Conservation (phyloP, 2,113 vertebrate genomes). For the Myrmecophaga tridactyla region DNA sequence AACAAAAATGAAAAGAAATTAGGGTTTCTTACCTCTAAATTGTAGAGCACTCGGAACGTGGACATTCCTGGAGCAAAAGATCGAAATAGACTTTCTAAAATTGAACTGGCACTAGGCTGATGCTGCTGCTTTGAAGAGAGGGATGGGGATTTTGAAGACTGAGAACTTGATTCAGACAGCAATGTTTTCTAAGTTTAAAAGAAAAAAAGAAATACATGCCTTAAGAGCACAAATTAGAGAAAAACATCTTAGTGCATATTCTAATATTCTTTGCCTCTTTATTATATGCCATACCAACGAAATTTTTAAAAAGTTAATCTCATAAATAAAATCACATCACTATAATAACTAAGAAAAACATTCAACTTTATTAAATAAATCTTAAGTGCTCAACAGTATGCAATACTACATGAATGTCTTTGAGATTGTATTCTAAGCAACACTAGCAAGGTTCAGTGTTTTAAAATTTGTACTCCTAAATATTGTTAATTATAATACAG, state of each 20-base stretch:
- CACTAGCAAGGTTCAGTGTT: neutral
- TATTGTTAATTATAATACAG: neutral
- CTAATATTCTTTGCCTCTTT: neutral
- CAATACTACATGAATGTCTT: neutral
- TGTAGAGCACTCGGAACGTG: constrained; percentile 98
- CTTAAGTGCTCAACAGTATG: neutral
- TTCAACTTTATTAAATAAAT: neutral
- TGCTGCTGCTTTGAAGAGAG: constrained; percentile 96
- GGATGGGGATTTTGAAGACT: constrained; percentile 97
- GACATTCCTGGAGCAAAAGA: constrained; percentile 99
- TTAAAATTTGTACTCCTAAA: neutral
- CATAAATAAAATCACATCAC: neutral
- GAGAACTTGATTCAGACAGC: constrained; percentile 90
- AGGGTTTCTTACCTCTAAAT: constrained; percentile 91
- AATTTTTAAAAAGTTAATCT: neutral
- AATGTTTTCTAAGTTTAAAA: constrained; percentile 90
- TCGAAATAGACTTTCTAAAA: constrained; percentile 95
- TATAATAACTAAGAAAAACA: neutral
- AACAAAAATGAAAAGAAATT: neutral
- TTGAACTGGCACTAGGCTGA: constrained; percentile 95
- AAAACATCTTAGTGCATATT: neutral
- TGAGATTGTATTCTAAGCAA: neutral
- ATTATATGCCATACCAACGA: neutral
- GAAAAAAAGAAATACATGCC: neutral
- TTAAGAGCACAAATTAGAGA: constrained; percentile 18